phyloP scores from a whole-genome alignment of 2,113 vertebrate species.

The Hippopotamus amphibius region DNA sequence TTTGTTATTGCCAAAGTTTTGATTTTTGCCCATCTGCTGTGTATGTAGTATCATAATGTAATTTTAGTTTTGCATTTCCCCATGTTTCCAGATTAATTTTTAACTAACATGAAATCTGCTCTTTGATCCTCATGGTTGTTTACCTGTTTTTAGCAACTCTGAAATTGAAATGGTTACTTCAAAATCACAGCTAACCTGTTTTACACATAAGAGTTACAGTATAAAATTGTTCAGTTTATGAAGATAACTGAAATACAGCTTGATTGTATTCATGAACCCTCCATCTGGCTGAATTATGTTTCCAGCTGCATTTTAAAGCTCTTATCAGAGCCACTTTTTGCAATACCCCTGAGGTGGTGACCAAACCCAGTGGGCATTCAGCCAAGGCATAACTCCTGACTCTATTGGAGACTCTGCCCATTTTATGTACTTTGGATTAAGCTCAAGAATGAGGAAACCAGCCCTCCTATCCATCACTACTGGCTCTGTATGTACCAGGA shows the following conservation, averaged over 20 bases:
- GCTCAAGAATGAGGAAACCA: not conserved
- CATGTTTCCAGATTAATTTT: not conserved
- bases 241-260: not conserved
- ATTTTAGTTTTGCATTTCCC: not conserved
- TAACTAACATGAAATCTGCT: not conserved
- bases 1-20: not conserved
- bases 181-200: not conserved
- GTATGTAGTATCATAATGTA: not conserved
- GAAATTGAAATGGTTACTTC: not conserved
- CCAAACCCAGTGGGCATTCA: not conserved
- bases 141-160: not conserved
- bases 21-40: not conserved
- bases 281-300: not conserved
- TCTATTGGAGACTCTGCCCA: not conserved
- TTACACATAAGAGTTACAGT: not conserved
- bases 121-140: not conserved
- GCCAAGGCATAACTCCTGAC: not conserved
- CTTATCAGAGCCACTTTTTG: not conserved
- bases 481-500: not conserved
- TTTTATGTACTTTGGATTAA: not conserved
- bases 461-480: not conserved
- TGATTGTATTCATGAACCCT: not conserved
- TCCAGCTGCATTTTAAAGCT: not conserved
- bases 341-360: not conserved
- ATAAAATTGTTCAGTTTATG: not conserved